Percentiles rank a stretch among this genome's conserved stretches.
phyloP scores from a whole-genome alignment of 1,140 invertebrate species.

The Aradophagus sp. region DNA sequence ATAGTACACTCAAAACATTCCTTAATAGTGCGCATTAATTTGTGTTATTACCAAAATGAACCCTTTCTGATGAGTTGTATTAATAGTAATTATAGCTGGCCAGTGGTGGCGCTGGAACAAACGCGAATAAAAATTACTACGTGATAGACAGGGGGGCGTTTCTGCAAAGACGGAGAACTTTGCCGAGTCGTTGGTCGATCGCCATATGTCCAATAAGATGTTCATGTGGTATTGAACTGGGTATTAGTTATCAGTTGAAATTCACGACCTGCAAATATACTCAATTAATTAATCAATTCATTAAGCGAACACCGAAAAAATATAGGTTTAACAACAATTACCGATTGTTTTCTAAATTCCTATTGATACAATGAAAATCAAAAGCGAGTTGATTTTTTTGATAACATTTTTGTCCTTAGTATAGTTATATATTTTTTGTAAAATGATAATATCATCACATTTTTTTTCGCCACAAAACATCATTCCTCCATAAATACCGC shows the following conservation, averaged over 20 bases:
- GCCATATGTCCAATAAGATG: slow-evolving; percentile 60
- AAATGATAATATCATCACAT: too few relatives aligned
- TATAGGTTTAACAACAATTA: too few relatives aligned
- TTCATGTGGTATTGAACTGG: slow-evolving; percentile 10
- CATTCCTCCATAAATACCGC: not conserved
- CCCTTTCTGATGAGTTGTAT: slow-evolving; percentile 57
- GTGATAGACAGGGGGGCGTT: slow-evolving; percentile 72
- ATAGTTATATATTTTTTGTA: too few relatives aligned
- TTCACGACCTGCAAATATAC: too few relatives aligned
- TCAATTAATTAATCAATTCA: not conserved
- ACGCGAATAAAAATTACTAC: slow-evolving; percentile 71
- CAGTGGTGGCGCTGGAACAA: slow-evolving; percentile 58
- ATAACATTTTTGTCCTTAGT: too few relatives aligned
- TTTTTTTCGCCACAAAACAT: not conserved
- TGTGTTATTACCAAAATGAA: slow-evolving; percentile 50
- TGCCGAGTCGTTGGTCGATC: slow-evolving; percentile 57
- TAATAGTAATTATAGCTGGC: slow-evolving; percentile 67
- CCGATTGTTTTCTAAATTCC: too few relatives aligned
- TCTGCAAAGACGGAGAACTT: slow-evolving; percentile 68
- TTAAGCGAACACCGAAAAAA: too few relatives aligned
- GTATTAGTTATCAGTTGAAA: too few relatives aligned
- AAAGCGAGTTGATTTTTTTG: too few relatives aligned
- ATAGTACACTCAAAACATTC: slow-evolving; percentile 19
- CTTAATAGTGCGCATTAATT: slow-evolving; percentile 39
- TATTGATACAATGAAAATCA: too few relatives aligned